Evolutionary conservation across 2,888 invertebrate species (phyloP), one percentile per base, ranked within the genome.

Genomic region (Synergus itoensis): DNA sequence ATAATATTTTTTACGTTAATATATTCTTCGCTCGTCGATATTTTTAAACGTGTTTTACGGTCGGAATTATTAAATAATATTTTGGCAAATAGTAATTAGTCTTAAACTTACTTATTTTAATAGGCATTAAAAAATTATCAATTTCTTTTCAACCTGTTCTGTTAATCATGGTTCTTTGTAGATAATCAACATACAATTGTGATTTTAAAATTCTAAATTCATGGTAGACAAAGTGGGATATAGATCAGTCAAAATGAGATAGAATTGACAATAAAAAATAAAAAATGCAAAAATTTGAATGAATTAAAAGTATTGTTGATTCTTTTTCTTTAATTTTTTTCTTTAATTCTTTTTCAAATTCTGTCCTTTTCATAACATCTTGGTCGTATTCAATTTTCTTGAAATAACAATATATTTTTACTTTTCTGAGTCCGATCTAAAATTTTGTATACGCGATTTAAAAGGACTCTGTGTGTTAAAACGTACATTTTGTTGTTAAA

Each of bases 81-180:
- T 67, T 45, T 45, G 67, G 28, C 45, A 45, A 67, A 21, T 45
- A 21, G 67, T 45, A 43, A 21, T 67, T 65, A 67, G 65, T 67
- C 43, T 45, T 65, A 40, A 65, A 65, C 9, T 65, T 65, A 41
- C 65, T 43, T 65, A 65, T 65, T 65, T 65, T 41, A 43, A 45
- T 67, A 18, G 5, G 43, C 67, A 45, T 67, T 18, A 11, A 67
- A 45, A 45, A 65, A 18, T 41, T 43, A 65, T 41, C 4, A 7
- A 11, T 18, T 41, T 65, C 2, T 65, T 11, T 65, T 65, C 41
- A 45, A 14, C 45, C 45, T 12, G 45, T 45, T 4, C 28, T 28
- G 28, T 28, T 28, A 45, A 14, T 45, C 4, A 45, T 45, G 45
- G 45, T 45, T 45, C 45, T 45, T 14, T 14, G 45, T 45, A 45